Percentiles rank a stretch among this genome's conserved stretches.
Conservation (phyloP, 1,140 invertebrate genomes). For the Zelostemma sp. region DNA sequence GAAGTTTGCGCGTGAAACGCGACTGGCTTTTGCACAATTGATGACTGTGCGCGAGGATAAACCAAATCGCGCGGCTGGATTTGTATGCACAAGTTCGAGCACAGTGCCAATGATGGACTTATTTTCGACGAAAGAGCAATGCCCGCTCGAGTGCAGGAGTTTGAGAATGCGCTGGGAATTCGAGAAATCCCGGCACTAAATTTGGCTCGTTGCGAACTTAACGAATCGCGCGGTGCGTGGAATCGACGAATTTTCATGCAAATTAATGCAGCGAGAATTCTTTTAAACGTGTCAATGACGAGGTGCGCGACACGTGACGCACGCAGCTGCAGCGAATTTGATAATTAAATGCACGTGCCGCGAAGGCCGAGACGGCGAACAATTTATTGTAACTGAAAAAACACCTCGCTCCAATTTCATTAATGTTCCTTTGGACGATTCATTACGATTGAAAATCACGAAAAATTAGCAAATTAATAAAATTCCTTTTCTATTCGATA, state of each 20-base stretch:
- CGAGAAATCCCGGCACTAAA: constrained; percentile 35
- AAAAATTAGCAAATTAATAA: no score
- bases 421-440: no score
- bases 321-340: constrained; percentile 38
- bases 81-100: constrained; percentile 21
- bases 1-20: no score
- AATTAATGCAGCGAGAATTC: no score
- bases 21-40: background rate
- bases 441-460: no score
- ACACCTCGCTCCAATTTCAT: no score
- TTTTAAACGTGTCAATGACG: constrained; percentile 34
- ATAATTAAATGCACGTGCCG: constrained; percentile 43
- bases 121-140: constrained; percentile 48
- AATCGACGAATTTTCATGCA: no score
- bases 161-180: constrained; percentile 39
- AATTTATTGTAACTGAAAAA: background rate
- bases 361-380: constrained; percentile 19
- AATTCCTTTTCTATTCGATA: no score
- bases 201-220: constrained; percentile 11
- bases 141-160: constrained; percentile 37
- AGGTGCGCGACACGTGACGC: constrained; percentile 21
- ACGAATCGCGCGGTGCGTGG: no score
- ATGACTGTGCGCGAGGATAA: background rate
- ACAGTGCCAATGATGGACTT: constrained; percentile 44
- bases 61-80: background rate